Conservation (phyloP, 2,113 vertebrate species). For the Psittacus erithacus region DNA sequence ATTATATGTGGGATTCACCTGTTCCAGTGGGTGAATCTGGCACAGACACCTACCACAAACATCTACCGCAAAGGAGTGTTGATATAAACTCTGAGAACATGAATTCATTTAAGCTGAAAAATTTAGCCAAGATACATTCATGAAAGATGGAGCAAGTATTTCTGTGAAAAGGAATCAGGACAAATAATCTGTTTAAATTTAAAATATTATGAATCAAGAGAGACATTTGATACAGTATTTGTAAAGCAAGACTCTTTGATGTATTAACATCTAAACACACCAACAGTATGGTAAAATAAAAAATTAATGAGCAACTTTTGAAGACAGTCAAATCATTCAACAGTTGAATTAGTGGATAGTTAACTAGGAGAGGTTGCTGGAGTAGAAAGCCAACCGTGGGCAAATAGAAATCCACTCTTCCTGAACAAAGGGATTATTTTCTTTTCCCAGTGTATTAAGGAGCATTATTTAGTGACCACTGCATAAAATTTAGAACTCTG, state of each 20-base stretch:
- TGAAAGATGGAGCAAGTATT: neutral
- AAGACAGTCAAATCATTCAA: neutral
- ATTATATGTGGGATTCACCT: neutral
- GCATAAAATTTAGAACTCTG: neutral
- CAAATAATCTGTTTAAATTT: neutral
- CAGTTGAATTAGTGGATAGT: neutral
- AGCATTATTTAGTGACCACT: neutral
- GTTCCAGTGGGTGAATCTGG: neutral
- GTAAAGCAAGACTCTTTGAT: slow-evolving; percentile 22
- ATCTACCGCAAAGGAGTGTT: neutral
- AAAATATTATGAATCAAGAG: neutral
- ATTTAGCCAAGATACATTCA: neutral
- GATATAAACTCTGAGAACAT: neutral
- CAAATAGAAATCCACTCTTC: neutral
- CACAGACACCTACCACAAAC: neutral
- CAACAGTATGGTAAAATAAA: neutral
- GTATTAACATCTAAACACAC: neutral
- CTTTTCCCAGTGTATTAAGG: neutral
- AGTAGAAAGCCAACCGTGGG: neutral
- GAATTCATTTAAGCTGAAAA: neutral
- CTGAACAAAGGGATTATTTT: neutral
- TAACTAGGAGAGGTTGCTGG: neutral
- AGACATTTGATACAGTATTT: neutral
- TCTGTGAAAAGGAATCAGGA: neutral
- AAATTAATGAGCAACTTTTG: neutral